These are phyloP conservation scores for Acrobasis suavella DNA, from an alignment of 2,888 invertebrate species.

Conservation along the genomic window DNA sequence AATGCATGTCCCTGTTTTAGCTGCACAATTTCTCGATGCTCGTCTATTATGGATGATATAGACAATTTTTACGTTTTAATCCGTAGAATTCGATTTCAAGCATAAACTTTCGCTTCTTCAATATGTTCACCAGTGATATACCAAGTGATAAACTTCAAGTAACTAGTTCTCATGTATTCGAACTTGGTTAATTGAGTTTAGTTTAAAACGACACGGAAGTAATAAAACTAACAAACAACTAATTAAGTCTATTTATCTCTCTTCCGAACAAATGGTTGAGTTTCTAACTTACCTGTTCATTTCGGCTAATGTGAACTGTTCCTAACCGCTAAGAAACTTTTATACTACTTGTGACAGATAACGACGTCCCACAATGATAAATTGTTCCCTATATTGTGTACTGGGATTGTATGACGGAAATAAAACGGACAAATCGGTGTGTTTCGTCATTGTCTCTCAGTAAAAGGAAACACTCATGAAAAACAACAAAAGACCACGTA, in stretches of 20 bases:
- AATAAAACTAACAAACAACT: not conserved
- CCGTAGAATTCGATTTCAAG: too few relatives aligned
- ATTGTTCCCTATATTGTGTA: constrained; percentile 19
- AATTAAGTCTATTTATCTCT: not conserved
- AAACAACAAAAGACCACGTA: not conserved
- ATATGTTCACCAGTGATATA: too few relatives aligned
- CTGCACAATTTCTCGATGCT: too few relatives aligned
- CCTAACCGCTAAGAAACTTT: constrained; percentile 3
- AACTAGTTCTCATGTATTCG: too few relatives aligned
- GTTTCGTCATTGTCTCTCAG: constrained; percentile 6
- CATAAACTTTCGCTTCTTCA: too few relatives aligned
- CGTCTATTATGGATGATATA: too few relatives aligned
- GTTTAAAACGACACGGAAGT: too few relatives aligned
- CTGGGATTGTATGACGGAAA: constrained; percentile 19
- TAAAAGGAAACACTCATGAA: constrained; percentile 12
- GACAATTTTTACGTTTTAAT: too few relatives aligned
- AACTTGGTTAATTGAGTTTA: too few relatives aligned
- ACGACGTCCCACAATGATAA: constrained; percentile 16
- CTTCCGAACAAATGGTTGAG: not conserved
- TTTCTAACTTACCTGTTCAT: not conserved
- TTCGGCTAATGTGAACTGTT: constrained; percentile 9
- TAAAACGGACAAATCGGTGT: constrained; percentile 16
- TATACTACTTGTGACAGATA: constrained; percentile 19
- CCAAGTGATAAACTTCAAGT: too few relatives aligned
- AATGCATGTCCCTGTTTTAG: too few relatives aligned